Evolutionary conservation across 2,797 vertebrate species (phyloP).

Genomic region (Prionace glauca): DNA sequence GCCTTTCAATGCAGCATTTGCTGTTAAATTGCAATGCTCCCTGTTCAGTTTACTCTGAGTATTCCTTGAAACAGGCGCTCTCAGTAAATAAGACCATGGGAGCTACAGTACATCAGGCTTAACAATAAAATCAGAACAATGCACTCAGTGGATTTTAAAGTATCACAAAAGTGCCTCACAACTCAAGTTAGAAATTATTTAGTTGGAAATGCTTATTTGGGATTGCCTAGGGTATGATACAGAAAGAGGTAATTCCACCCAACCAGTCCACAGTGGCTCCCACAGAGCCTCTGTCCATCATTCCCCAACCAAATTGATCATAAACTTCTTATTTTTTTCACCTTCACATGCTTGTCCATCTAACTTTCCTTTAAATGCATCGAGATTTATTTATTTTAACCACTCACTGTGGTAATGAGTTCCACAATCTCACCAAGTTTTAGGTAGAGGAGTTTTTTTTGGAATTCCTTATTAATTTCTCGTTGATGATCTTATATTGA

Average conservation of each 20-base stretch:
- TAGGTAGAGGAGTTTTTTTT: background rate
- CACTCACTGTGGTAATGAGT: background rate
- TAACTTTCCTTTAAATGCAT: background rate
- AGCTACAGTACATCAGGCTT: background rate
- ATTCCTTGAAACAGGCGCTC: background rate
- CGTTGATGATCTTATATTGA: background rate
- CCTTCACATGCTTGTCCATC: background rate
- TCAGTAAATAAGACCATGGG: background rate
- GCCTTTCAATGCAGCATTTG: background rate
- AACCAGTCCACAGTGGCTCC: background rate
- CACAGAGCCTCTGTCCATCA: background rate
- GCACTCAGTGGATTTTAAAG: background rate
- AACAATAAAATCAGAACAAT: conserved; percentile 16
- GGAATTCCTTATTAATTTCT: background rate
- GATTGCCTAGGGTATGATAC: too few species aligned
- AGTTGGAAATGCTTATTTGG: background rate
- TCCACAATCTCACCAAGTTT: background rate
- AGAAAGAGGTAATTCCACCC: too few species aligned
- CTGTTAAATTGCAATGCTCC: background rate
- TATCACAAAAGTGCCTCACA: background rate
- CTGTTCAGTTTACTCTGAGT: background rate
- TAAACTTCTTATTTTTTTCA: background rate
- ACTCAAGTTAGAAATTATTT: too few species aligned
- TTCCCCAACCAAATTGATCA: background rate
- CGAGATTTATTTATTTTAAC: background rate